Conservation (phyloP, 2,888 invertebrate genomes). For the Scaptomyza polygonia region DNA sequence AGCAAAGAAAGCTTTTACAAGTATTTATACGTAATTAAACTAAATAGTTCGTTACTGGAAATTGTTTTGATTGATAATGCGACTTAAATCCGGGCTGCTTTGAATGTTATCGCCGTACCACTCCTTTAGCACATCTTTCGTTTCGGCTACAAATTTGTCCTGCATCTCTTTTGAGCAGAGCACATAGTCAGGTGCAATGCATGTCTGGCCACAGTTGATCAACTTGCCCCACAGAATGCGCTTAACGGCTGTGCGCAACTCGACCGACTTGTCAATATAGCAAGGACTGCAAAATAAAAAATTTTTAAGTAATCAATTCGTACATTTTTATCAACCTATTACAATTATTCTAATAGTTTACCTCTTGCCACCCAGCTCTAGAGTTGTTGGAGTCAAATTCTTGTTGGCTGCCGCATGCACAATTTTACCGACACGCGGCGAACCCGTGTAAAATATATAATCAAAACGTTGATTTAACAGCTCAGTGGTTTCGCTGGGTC, state of each 20-base stretch:
- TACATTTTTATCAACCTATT: not conserved
- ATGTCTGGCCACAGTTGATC: constrained; percentile 97
- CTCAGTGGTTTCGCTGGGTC: constrained; percentile 92
- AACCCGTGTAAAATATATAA: constrained; percentile 96
- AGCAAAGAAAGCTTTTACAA: not conserved
- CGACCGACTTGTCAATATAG: constrained; percentile 93
- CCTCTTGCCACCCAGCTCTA: constrained; percentile 96
- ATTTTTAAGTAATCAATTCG: not conserved
- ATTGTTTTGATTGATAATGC: constrained; percentile 94
- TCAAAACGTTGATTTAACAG: constrained; percentile 95
- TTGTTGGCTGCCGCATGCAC: constrained; percentile 95
- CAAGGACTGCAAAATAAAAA: constrained; percentile 89
- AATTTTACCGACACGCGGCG: constrained; percentile 93
- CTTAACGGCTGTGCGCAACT: constrained; percentile 90
- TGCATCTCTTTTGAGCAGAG: constrained; percentile 92
- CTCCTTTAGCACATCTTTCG: constrained; percentile 88
- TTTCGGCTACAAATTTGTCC: constrained; percentile 88
- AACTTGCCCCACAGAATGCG: constrained; percentile 98
- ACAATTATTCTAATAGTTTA: constrained; percentile 66
- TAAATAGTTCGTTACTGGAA: constrained; percentile 87
- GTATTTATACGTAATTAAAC: no score
- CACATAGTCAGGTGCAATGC: constrained; percentile 98
- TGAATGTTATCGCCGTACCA: constrained; percentile 94
- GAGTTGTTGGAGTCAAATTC: constrained; percentile 95
- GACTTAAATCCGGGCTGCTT: constrained; percentile 92